Evolutionary conservation across 2,113 vertebrate genomes (phyloP), one percentile per base, ranked within the genome.

Genomic region (Coryphaenoides rupestris): DNA sequence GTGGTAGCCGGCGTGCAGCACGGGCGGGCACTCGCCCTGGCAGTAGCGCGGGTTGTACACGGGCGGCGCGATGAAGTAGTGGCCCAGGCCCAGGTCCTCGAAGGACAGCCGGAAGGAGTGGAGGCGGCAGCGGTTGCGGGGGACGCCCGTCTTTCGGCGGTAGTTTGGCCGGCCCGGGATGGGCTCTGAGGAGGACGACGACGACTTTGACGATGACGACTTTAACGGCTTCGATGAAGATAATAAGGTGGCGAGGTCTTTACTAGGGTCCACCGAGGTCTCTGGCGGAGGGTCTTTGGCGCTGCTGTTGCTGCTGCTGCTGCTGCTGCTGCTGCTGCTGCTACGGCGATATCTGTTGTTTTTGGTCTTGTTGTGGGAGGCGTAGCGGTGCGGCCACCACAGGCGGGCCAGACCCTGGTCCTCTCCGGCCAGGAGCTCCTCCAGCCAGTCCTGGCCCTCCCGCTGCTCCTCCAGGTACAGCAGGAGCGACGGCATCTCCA

Each of bases 61-160:
- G 7, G 89, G 89, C 0, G 96, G 96, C 0, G 95, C 94, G 0
- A 98, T 95, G 78, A 98, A 94, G 94, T 95, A 96, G 74, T 94
- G 91, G n/a, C 95, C 93, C 94, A 89, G 94, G 33, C 95, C 96
- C 10, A 98, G 87, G 68, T 95, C 91, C 3, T 82, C 85, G 1
- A 98, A 98, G 56, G 92, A 93, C 68, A 98, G 92, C 0, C 90
- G 89, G 75, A 95, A 95, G 1, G 93, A 89, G 60, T 81, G 91
- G 19, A 98, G 90, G 74, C 92, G 92, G 73, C 96, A 98, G 66
- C 90, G 92, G 33, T 88, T 94, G 72, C 89, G 92, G 23, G 86
- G 80, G 10, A 52, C 19, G 14, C 73, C 60, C 21, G 72, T 78
- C 21, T 86, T 75, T 23, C 0, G 68, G 49, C 86, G 83, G 60